A percentile compares a stretch with the other conserved stretches of the same genome.
Evolutionary conservation across 2,888 invertebrate genomes (phyloP).

Genomic region (Lasius fuliginosus): DNA sequence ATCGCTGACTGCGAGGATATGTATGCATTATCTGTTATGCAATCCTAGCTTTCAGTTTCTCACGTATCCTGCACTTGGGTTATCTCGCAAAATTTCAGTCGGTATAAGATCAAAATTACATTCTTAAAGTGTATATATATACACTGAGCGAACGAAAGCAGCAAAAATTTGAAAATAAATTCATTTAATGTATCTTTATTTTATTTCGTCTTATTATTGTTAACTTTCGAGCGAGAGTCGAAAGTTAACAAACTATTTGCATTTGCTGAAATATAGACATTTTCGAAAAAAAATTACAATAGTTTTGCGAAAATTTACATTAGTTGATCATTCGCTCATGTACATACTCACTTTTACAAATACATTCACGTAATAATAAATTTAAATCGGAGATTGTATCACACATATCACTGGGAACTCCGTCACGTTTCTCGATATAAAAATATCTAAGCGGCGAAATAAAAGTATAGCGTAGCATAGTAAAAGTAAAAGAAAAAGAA

Average conservation of each 20-base stretch:
- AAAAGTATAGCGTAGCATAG: not conserved
- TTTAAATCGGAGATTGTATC: conserved; percentile 22
- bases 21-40: conserved; percentile 20
- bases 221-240: not conserved
- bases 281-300: conserved; percentile 1
- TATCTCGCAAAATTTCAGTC: conserved; percentile 44
- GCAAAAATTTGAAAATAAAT: not conserved
- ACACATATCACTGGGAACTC: conserved; percentile 50
- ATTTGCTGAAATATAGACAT: not conserved
- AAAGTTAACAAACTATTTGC: conserved; percentile 15
- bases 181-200: not conserved
- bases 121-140: not conserved
- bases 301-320: not conserved
- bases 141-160: not conserved
- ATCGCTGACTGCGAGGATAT: conserved; percentile 73
- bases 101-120: conserved; percentile 22
- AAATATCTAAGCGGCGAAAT: conserved; percentile 48
- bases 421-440: conserved; percentile 43
- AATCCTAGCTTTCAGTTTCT: conserved; percentile 36
- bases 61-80: conserved; percentile 27
- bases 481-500: not conserved
- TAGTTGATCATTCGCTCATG: conserved; percentile 5
- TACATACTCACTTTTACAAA: conserved; percentile 20
- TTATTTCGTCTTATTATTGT: not conserved
- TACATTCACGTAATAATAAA: conserved; percentile 5